Evolutionary conservation across 2,888 invertebrate genomes (phyloP).

Genomic region (Odontocerum albicorne): DNA sequence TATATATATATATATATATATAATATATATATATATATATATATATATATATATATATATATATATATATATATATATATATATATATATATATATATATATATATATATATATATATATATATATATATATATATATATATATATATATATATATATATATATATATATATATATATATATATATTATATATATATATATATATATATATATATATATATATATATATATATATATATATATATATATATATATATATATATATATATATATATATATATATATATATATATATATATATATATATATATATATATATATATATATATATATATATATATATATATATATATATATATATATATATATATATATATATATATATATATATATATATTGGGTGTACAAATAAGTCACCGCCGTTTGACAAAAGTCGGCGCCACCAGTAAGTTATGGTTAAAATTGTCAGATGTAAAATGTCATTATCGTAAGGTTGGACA

Average conservation of each 20-base stretch:
- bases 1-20: neutral
- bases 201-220: neutral
- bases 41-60: neutral
- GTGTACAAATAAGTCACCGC: no score
- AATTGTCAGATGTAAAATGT: no score
- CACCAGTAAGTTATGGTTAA: no score
- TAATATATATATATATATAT: neutral
- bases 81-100: neutral
- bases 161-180: neutral
- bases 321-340: neutral
- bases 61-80: neutral
- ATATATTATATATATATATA: neutral
- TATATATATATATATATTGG: neutral
- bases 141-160: neutral
- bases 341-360: neutral
- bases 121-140: neutral
- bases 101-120: neutral
- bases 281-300: neutral
- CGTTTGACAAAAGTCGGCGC: no score
- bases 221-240: neutral
- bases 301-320: neutral
- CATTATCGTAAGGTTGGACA: no score
- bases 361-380: neutral
- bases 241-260: neutral
- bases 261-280: neutral